phyloP scores from a whole-genome alignment of 2,113 vertebrate genomes.

The Tonatia bakeri region DNA sequence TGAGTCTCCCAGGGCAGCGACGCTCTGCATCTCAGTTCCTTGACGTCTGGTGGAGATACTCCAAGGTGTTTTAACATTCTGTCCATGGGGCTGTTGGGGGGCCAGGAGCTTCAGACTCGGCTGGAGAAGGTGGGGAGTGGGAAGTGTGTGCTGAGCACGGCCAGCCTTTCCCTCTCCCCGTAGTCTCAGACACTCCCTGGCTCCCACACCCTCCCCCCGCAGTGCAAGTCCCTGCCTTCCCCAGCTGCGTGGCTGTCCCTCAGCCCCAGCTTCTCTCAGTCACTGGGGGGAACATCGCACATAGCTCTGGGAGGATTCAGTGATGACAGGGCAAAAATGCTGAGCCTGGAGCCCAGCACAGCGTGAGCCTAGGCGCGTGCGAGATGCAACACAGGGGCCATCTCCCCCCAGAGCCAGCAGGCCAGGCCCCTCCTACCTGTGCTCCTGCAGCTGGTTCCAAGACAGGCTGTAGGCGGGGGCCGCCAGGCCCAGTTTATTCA shows the following conservation, averaged over 20 bases:
- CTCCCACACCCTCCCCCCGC: no score
- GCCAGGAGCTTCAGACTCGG: neutral
- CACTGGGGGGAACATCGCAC: neutral
- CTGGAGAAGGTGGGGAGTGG: neutral
- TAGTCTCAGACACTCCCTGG: fast-evolving
- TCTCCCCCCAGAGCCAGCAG: neutral
- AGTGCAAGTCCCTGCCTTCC: neutral
- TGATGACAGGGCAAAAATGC: fast-evolving
- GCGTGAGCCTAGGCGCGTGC: fast-evolving
- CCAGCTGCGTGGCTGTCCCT: neutral
- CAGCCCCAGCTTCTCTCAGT: neutral
- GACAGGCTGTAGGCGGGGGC: neutral
- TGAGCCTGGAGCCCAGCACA: no score
- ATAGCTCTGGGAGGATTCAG: neutral
- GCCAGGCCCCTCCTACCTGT: fast-evolving
- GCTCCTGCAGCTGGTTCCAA: neutral
- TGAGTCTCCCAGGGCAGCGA: neutral
- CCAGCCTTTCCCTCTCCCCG: neutral
- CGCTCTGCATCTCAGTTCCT: neutral
- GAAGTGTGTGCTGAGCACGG: no score
- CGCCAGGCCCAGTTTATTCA: neutral
- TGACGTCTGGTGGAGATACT: neutral
- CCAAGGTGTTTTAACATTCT: neutral
- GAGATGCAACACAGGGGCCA: fast-evolving
- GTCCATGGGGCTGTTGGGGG: neutral